These are phyloP conservation scores for Phengaris arion DNA, from an alignment of 2,888 invertebrate genomes.

Conservation along the genomic window DNA sequence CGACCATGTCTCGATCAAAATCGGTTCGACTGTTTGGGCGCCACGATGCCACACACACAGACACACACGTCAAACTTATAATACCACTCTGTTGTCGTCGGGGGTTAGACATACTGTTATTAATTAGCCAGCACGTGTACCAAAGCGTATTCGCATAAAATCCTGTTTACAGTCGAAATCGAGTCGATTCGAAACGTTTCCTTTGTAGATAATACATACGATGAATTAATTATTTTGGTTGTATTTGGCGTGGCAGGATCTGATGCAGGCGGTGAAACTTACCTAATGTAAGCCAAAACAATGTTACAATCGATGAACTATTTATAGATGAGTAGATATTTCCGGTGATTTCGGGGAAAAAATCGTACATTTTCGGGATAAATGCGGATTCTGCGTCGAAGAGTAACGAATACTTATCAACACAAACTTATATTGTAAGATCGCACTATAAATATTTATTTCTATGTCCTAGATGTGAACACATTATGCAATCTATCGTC, in stretches of 20 bases:
- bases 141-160: background rate
- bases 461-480: background rate
- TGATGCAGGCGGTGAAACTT: slow-evolving; percentile 2
- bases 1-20: no score
- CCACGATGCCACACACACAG: no score
- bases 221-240: background rate
- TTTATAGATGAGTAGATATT: no score
- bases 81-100: no score
- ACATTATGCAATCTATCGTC: background rate
- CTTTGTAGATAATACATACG: background rate
- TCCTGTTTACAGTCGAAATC: slow-evolving; percentile 2
- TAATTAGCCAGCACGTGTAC: background rate
- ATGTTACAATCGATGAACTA: no score
- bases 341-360: no score
- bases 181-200: background rate
- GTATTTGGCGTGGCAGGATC: slow-evolving; percentile 13
- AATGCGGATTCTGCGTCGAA: no score
- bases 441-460: background rate
- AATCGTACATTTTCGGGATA: no score
- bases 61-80: no score
- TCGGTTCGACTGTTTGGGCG: no score
- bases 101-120: background rate
- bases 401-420: no score
- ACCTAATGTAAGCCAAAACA: background rate
- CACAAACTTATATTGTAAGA: background rate